Percentiles rank a stretch among this genome's conserved stretches.
Conservation (phyloP, 2,888 invertebrate genomes). For the Phaonia tiefii region DNA sequence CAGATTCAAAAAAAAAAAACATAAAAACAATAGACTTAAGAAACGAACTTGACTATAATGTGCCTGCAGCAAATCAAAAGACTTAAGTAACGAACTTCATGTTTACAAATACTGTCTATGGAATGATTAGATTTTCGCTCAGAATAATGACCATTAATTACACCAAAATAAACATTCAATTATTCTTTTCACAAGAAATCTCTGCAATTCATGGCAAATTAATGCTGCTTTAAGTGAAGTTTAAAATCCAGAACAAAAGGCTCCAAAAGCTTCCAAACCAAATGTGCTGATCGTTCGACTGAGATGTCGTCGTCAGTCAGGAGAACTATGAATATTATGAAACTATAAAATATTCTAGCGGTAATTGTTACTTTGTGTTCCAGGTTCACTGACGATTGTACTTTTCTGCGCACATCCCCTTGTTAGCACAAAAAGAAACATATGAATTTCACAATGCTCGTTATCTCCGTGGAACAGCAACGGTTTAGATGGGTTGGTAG, state of each 20-base stretch:
- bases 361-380: conserved; percentile 10
- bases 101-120: not conserved
- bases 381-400: not conserved
- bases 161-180: conserved; percentile 8
- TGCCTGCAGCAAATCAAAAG: not conserved
- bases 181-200: not conserved
- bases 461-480: not conserved
- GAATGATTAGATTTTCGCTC: not conserved
- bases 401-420: not conserved
- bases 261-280: too few relatives aligned
- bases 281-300: not conserved
- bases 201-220: not conserved
- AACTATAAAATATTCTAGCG: conserved; percentile 17
- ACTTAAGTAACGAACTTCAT: conserved; percentile 13
- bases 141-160: not conserved
- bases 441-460: not conserved
- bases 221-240: not conserved
- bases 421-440: conserved; percentile 10
- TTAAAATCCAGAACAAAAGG: not conserved
- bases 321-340: not conserved
- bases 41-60: conserved; percentile 41
- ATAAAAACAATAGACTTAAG: conserved; percentile 59
- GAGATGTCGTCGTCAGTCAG: not conserved
- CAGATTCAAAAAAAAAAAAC: too few relatives aligned
- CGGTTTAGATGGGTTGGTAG: not conserved